Base-by-base conservation (phyloP, 2,797 vertebrate species). In the Trachops cirrhosus region DNA sequence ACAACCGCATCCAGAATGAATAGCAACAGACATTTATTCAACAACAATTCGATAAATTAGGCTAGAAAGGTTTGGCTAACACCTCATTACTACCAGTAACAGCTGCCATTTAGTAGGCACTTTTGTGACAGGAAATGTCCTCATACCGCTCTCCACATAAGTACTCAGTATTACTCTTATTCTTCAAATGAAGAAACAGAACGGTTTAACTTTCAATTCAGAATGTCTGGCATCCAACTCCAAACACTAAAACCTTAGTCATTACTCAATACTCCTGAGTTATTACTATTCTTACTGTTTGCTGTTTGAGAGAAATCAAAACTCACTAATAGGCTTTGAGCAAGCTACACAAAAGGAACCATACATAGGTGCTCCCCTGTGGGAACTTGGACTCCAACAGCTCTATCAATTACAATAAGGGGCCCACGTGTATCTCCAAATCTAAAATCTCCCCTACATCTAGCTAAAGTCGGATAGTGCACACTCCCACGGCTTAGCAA, bases 141-240 rank as follows among this genome's bases (percentile, higher is more conserved):
- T 79, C 26, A 32, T 24, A 59, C 44, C 90, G 41, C 29, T 44
- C 39, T 64, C 80, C 29, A 19, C 8, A 50, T 16, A 86, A 26
- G 34, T 41, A 73, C 41, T 50, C 48, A 48, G n/a, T 44, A 74
- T 79, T 75, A 52, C 46, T 85, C 37, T 94, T 6, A 75, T 85
- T 71, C 87, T 80, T 44, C 59, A 80, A 91, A 85, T 67, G 41
- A 93, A 92, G 39, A 50, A 82, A 92, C 46, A 67, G 52, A 84
- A 77, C 64, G 41, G 19, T 85, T 52, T 67, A 46, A 50, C 11
- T 54, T 62, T 93, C 67, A 41, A 88, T 70, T 92, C 52, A 48
- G 22, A 86, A 39, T 62, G 32, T 50, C 46, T 87, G 22, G 11
- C 37, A 78, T 82, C 75, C 44, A 82, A 74, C 24, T 78, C 48